Evolutionary conservation across 1,140 invertebrate genomes (phyloP).

Genomic region (Danaus melanippus): DNA sequence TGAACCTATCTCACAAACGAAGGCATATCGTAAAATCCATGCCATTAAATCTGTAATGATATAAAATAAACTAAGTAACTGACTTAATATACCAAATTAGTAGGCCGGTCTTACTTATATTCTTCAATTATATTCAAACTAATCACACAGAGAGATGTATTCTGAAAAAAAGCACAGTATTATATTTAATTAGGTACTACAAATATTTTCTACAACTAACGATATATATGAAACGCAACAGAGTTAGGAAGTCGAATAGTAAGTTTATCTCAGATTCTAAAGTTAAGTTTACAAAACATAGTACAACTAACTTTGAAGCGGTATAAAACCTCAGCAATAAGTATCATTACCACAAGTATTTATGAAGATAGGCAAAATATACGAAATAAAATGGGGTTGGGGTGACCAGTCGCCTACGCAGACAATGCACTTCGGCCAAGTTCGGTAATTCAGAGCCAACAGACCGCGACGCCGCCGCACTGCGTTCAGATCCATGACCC

Average conservation of each 20-base stretch:
- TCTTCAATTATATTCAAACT: too few species aligned
- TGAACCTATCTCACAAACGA: too few species aligned
- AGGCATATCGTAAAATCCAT: constrained; percentile 10
- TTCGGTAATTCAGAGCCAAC: constrained; percentile 49
- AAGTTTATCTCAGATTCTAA: too few species aligned
- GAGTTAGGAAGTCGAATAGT: too few species aligned
- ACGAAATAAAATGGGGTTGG: constrained; percentile 24
- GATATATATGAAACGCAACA: too few species aligned
- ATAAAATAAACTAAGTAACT: not conserved
- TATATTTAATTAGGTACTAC: too few species aligned
- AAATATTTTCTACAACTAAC: too few species aligned
- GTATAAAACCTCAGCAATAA: constrained; percentile 16
- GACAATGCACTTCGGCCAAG: constrained; percentile 42
- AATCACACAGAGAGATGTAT: too few species aligned
- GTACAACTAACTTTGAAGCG: not conserved
- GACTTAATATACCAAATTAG: not conserved
- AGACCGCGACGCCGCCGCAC: constrained; percentile 35
- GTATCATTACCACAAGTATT: constrained; percentile 17
- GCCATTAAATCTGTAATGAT: not conserved
- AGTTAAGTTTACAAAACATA: too few species aligned
- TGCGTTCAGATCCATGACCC: constrained; percentile 16
- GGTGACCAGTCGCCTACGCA: constrained; percentile 23
- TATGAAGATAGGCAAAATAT: not conserved
- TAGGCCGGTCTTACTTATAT: too few species aligned
- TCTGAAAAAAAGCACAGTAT: too few species aligned